A percentile compares a stretch with the other conserved stretches of the same genome.
phyloP scores from a whole-genome alignment of 92 coral and sea anemone genomes.

The Zoanthus gigantus region DNA sequence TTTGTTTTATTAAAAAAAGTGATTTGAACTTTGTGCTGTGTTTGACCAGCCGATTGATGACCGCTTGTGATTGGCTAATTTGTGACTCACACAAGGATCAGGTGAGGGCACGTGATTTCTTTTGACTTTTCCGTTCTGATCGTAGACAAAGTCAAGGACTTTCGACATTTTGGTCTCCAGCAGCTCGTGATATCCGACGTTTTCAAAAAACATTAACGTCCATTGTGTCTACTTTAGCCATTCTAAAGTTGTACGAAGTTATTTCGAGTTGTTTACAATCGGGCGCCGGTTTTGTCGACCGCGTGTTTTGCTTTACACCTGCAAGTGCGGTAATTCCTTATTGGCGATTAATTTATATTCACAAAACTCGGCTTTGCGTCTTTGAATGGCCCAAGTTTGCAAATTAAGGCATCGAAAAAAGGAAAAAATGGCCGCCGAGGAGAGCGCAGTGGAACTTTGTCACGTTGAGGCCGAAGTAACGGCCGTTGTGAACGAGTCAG shows the following conservation, averaged over 20 bases:
- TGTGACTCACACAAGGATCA: conserved; percentile 28
- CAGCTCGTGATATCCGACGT: not conserved
- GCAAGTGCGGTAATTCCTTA: conserved; percentile 24
- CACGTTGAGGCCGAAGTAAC: conserved; percentile 28
- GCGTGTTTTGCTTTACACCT: conserved; percentile 47
- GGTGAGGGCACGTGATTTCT: conserved; percentile 36
- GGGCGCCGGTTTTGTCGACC: conserved; percentile 3
- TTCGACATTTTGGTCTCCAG: not conserved
- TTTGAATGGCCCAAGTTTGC: conserved; percentile 41
- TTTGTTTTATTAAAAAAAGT: no score
- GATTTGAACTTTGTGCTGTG: not conserved
- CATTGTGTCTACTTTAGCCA: not conserved
- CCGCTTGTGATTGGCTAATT: conserved; percentile 28
- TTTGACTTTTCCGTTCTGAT: not conserved
- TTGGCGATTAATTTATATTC: conserved; percentile 36
- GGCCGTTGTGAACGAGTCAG: not conserved
- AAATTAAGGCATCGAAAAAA: conserved; percentile 38
- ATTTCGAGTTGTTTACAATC: conserved; percentile 21
- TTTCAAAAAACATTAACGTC: not conserved
- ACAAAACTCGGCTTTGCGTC: conserved; percentile 12
- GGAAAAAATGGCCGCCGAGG: conserved; percentile 41
- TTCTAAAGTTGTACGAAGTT: not conserved
- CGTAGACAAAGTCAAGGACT: not conserved
- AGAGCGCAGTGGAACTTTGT: conserved; percentile 34
- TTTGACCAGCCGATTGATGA: not conserved